Base-by-base conservation (phyloP, 2,888 invertebrate genomes). In the Xestia rhomboidea region DNA sequence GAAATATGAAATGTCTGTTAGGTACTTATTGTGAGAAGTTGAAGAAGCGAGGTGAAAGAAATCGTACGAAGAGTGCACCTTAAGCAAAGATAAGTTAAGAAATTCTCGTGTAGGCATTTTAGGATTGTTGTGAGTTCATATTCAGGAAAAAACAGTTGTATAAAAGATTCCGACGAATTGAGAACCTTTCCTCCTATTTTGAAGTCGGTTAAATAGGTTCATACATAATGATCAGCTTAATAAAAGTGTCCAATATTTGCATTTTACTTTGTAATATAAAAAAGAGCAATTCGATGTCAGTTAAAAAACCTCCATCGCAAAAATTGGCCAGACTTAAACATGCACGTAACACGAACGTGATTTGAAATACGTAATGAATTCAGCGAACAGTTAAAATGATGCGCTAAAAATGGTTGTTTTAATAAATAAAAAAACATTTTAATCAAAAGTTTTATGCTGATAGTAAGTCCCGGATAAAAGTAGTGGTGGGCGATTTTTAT, bases 331-430 rank as follows among this genome's bases (percentile, higher is more conserved):
- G 30, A 41, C 21, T 63, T 77, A 82, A 63, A 74, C 44, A 63
- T 63, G 30, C 63, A 76, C 76, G 76, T 46, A 44, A 54, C 62
- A n/a, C 6, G 63, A 41, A 78, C 83, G 63, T 78, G 77, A 78
- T 77, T 76, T 64, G 15, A 82, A 63, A 76, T 54, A 60, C 24
- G 30, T 49, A 82, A 76, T 82, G 46, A 76, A 77, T 76, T 54
- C 30, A 41, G 54, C 21, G n/a, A 64, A 54, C 46, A 30, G 30
- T 63, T n/a, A 82, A 82, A 82, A 51, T 75, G 13, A 51, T 27
- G 75, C 15, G 54, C 10, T 15, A 38, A 82, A 73, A 73, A 62
- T 7, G 3, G 13, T 24, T 27, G 46, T 46, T 76, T 11, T 27
- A 76, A 34, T 34, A 57, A 30, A 30, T 30, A 60, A 30, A 60